Base-by-base conservation (phyloP, 2,888 invertebrate species). In the Graphium colonna region DNA sequence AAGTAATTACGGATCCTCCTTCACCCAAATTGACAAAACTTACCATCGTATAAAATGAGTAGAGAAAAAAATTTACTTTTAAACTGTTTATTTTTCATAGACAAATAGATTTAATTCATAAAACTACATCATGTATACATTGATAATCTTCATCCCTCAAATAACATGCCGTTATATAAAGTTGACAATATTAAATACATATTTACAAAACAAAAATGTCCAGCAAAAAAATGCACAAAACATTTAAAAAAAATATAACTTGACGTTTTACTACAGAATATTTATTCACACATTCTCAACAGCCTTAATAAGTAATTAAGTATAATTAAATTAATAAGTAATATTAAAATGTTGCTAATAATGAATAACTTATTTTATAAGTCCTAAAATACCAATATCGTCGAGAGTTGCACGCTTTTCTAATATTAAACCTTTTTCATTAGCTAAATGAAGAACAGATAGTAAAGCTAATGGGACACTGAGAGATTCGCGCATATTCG, bases 401-500 rank as follows among this genome's bases (percentile, higher is more conserved):
- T 87, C 81, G 1, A 91, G 69, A 59, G 91, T 86, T 0, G 84
- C 72, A 9, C 79, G 77, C 51, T 90, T 91, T 61, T 89, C 82
- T 17, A 94, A 71, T 33, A 91, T 71, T 0, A 95, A 79, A 33
- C 90, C 92, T 66, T 94, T 93, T 72, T 97, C 97, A 73, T 97
- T 97, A 1, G 95, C 95, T 64, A 97, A 84, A 87, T 97, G 97
- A 3, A 97, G 84, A 13, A 97, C 86, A 0, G 96, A 94, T 17
- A 95, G 92, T 75, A 97, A 93, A 0, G 95, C 95, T 50, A 97
- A 90, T 0, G 95, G 94, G 18, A 94, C 92, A 69, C 95, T 95
- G 47, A 97, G 86, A 17, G 95, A 93, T 46, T 94, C 93, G 0
- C 91, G 85, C 91, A 94, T 95, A 59, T 88, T 91, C 8, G 87